Evolutionary conservation across 2,888 invertebrate genomes (phyloP), one percentile per base, ranked within the genome.

Genomic region (Corythucha ciliata): DNA sequence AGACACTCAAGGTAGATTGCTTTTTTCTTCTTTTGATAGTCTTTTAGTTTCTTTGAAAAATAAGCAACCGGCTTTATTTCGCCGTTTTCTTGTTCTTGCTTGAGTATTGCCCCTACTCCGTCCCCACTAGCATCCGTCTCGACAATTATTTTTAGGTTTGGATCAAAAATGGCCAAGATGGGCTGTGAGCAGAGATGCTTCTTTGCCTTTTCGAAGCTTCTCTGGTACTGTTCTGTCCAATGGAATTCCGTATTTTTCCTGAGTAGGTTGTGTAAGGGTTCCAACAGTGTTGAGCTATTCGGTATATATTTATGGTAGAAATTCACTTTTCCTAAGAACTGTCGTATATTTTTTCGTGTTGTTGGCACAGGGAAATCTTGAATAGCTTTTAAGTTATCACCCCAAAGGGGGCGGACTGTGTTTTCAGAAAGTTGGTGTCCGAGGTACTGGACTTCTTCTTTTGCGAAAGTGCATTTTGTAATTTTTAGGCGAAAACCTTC

Each of bases 121-220:
- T 39, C 47, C 21, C 58, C 22, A 36, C 57, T 58, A n/a, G 59
- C 63, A 48, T 65, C 63, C 14, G 63, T 62, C 27, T 58, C 60
- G 12, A 65, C 61, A 7, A 58, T 33, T 16, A 61, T 62, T 37
- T 59, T 58, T 24, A 54, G 16, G 12, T 61, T 50, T 48, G 53
- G 56, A 36, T 63, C 62, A 48, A 57, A 65, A 33, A 64, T 62
- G 26, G 50, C 53, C 48, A 65, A 47, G 20, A 61, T 48, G 16
- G 62, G 63, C 58, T 59, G 20, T 7, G 59, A 55, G 29, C 63
- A 62, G 34, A 62, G 36, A n/a, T 42, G 22, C 3, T 40, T 22
- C 22, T 53, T 51, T 22, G 39, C 37, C 26, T 46, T 21, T 7
- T 48, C 29, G 39, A 50, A 49, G 18, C 24, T 47, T 27, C 22